phyloP scores from a whole-genome alignment of 1,140 invertebrate species.

The Neotoxoptera formosana region DNA sequence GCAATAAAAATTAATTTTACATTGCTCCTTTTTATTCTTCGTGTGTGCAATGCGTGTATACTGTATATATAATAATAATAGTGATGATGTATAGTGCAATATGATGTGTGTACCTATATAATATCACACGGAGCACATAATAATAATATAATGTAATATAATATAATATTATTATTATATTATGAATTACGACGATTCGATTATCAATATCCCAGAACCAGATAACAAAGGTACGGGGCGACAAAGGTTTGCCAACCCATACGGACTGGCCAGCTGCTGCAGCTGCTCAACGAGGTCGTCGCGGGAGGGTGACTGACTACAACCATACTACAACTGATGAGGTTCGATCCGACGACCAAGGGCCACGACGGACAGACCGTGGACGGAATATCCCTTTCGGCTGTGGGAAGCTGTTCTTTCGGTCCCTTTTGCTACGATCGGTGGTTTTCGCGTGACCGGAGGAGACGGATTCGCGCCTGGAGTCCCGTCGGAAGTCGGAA shows the following conservation, averaged over 20 bases:
- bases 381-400: too few relatives aligned
- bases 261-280: background rate
- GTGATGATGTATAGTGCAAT: slow-evolving; percentile 19
- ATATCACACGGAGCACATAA: background rate
- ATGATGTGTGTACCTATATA: slow-evolving; percentile 9
- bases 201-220: slow-evolving; percentile 34
- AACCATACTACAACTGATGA: too few relatives aligned
- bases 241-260: slow-evolving; percentile 26
- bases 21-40: slow-evolving; percentile 19
- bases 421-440: too few relatives aligned
- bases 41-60: background rate
- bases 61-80: background rate
- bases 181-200: slow-evolving; percentile 32
- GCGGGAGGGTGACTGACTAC: background rate
- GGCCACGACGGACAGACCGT: too few relatives aligned
- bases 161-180: slow-evolving; percentile 1
- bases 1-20: slow-evolving; percentile 15
- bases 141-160: background rate
- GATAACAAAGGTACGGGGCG: slow-evolving; percentile 20
- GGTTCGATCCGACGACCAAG: too few relatives aligned
- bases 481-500: background rate
- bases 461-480: background rate
- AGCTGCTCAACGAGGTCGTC: background rate
- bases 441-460: too few relatives aligned
- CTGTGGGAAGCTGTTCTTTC: too few relatives aligned